A percentile compares a stretch with the other conserved stretches of the same genome.
Evolutionary conservation across 2,113 vertebrate species (phyloP).

Genomic region (Cinclus cinclus): DNA sequence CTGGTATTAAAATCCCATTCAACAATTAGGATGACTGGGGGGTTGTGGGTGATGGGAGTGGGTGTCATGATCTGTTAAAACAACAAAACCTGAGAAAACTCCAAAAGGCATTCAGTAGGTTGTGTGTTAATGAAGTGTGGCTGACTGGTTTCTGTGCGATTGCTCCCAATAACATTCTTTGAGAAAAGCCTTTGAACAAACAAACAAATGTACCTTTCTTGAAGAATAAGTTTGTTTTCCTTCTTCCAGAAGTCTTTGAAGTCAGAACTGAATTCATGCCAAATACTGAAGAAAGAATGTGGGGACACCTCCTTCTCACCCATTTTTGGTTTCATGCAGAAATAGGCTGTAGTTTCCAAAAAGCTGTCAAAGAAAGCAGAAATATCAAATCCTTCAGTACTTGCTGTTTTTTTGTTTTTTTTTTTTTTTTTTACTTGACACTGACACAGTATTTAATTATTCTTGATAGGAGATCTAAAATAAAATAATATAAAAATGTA

Average conservation of each 20-base stretch:
- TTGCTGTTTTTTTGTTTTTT: background rate
- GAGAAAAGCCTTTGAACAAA: slow-evolving; percentile 63
- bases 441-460: background rate
- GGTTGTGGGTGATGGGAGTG: background rate
- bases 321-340: slow-evolving; percentile 90
- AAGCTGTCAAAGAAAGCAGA: slow-evolving; percentile 82
- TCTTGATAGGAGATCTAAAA: background rate
- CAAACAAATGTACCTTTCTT: slow-evolving; percentile 86
- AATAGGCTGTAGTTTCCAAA: slow-evolving; percentile 89
- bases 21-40: background rate
- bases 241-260: slow-evolving; percentile 98
- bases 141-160: background rate
- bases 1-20: background rate
- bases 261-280: slow-evolving; percentile 97
- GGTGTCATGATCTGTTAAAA: background rate
- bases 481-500: background rate
- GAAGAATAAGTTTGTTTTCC: slow-evolving; percentile 93
- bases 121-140: background rate
- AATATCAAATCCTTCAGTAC: slow-evolving; percentile 24
- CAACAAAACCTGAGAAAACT: background rate
- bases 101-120: background rate
- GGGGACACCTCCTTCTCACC: slow-evolving; percentile 95
- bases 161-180: background rate
- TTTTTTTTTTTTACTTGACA: background rate
- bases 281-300: slow-evolving; percentile 90